A percentile compares a stretch with the other conserved stretches of the same genome.
phyloP scores from a whole-genome alignment of 2,888 invertebrate species.

The Leucozona laternaria region DNA sequence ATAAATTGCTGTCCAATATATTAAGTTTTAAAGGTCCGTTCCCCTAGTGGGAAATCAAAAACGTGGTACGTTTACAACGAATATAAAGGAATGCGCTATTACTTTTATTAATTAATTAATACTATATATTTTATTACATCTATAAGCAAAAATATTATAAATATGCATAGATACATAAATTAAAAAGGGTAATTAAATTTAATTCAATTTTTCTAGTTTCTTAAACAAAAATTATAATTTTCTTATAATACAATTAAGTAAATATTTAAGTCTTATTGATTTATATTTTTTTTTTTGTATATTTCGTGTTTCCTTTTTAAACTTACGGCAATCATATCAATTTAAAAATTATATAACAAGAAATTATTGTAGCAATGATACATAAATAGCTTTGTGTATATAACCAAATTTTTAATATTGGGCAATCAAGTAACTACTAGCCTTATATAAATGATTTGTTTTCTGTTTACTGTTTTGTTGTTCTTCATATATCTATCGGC shows the following conservation, averaged over 20 bases:
- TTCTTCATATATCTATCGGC: constrained; percentile 6
- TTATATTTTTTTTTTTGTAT: background rate
- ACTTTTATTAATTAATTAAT: constrained; percentile 1
- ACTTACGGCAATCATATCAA: constrained; percentile 38
- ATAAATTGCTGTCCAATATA: constrained; percentile 16
- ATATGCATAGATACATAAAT: background rate
- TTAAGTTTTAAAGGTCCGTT: constrained; percentile 8
- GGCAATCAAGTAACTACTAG: constrained; percentile 40
- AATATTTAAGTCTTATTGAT: background rate
- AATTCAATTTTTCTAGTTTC: background rate
- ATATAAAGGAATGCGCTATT: constrained; percentile 17
- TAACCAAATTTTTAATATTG: constrained; percentile 32
- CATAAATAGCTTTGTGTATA: constrained; percentile 32
- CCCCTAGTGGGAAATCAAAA: background rate
- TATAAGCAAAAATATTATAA: background rate
- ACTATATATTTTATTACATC: background rate
- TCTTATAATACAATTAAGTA: background rate
- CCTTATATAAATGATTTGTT: constrained; percentile 11
- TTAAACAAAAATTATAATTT: background rate
- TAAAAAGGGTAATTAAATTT: background rate
- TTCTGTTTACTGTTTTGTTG: background rate
- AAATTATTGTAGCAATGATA: constrained; percentile 19
- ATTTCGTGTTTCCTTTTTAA: background rate
- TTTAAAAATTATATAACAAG: background rate
- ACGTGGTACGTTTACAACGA: constrained; percentile 28